Evolutionary conservation across 2,113 vertebrate species (phyloP).

Genomic region (Nipponia nippon): DNA sequence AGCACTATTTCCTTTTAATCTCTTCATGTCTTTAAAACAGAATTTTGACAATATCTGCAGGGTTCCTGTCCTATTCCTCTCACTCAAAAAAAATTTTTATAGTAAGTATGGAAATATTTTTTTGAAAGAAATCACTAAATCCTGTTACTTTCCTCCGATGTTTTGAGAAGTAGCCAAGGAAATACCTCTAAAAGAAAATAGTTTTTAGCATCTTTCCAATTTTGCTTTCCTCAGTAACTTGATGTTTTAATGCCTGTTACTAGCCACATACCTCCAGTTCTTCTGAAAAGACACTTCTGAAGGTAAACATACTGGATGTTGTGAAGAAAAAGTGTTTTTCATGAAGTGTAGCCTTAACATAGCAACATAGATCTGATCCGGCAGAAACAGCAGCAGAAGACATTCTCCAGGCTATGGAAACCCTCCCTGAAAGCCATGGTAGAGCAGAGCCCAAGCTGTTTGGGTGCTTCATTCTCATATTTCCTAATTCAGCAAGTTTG

Average conservation of each 20-base stretch:
- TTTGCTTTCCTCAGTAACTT: neutral
- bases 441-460: rapidly evolving
- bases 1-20: neutral
- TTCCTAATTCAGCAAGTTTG: neutral
- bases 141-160: neutral
- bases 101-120: neutral
- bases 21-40: neutral
- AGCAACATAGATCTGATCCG: neutral
- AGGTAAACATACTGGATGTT: neutral
- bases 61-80: neutral
- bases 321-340: neutral
- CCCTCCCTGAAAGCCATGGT: neutral
- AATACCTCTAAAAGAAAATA: neutral
- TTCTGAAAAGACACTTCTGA: neutral
- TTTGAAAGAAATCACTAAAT: neutral
- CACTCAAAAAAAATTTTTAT: neutral
- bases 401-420: neutral
- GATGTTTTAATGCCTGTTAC: neutral
- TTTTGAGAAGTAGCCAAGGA: neutral
- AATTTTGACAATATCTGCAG: neutral
- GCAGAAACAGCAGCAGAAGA: neutral
- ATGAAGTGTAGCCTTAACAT: neutral
- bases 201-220: neutral
- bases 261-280: neutral
- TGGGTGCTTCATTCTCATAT: neutral